A percentile compares a stretch with the other conserved stretches of the same genome.
Conservation (phyloP, 2,888 invertebrate genomes). For the Cantharis rufa region DNA sequence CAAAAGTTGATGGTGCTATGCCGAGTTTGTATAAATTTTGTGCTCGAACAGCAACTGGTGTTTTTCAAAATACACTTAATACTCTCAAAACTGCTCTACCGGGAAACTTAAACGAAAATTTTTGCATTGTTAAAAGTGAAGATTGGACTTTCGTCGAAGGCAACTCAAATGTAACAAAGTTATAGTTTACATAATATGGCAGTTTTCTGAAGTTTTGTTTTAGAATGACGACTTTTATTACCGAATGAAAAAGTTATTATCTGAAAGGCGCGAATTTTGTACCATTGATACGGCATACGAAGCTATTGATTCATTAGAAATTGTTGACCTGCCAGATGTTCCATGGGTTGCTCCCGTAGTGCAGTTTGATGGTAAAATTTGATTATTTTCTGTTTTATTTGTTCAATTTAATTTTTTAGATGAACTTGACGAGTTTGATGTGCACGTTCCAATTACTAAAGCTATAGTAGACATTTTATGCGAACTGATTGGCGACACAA, state of each 20-base stretch:
- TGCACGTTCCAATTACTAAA: conserved; percentile 57
- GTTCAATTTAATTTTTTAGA: conserved; percentile 47
- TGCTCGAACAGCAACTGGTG: conserved; percentile 77
- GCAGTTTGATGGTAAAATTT: conserved; percentile 36
- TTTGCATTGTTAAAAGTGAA: conserved; percentile 46
- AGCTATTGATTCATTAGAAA: conserved; percentile 48
- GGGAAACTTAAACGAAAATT: conserved; percentile 57
- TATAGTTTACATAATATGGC: background rate
- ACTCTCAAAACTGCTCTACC: conserved; percentile 73
- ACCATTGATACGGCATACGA: conserved; percentile 66
- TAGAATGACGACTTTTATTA: conserved; percentile 55
- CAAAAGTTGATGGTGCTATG: conserved; percentile 51
- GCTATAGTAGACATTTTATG: conserved; percentile 56
- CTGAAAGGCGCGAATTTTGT: conserved; percentile 61
- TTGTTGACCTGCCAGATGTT: conserved; percentile 17
- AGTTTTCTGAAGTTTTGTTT: conserved; percentile 12
- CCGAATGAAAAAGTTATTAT: conserved; percentile 59
- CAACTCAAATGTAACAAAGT: conserved; percentile 48
- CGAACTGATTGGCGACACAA: conserved; percentile 56
- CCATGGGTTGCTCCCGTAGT: conserved; percentile 2
- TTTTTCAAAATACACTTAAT: conserved; percentile 70
- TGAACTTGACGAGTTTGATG: conserved; percentile 59
- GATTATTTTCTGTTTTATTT: background rate
- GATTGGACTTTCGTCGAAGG: conserved; percentile 58
- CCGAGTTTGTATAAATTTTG: conserved; percentile 64